Evolutionary conservation across 1,140 invertebrate species (phyloP).

Genomic region (Anastrepha obliqua): DNA sequence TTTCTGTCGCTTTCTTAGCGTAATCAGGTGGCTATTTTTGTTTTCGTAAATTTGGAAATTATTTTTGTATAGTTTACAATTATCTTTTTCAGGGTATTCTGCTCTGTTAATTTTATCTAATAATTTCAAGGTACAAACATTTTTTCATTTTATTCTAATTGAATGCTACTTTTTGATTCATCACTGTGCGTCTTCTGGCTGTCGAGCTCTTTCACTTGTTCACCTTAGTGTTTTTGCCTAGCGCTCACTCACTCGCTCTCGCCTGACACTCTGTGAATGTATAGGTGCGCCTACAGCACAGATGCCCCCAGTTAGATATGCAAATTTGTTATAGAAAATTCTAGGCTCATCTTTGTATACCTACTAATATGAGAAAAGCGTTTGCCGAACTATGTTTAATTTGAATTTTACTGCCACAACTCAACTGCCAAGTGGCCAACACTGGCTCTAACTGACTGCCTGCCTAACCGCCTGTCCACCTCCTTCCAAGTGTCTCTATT

Average conservation of each 20-base stretch:
- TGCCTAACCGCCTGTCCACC: not conserved
- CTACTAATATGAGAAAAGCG: not conserved
- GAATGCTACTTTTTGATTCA: not conserved
- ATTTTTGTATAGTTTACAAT: no score
- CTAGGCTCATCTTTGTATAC: not conserved
- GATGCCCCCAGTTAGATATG: constrained; percentile 30
- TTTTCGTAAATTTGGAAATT: no score
- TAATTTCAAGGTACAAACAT: no score
- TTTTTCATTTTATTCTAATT: no score
- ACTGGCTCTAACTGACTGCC: not conserved
- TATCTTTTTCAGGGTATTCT: no score
- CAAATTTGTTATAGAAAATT: constrained; percentile 40
- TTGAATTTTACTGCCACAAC: constrained; percentile 41
- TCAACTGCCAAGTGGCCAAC: not conserved
- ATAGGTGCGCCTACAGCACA: not conserved
- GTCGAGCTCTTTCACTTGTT: not conserved
- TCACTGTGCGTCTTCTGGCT: not conserved
- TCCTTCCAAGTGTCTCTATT: no score
- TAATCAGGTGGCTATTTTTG: no score
- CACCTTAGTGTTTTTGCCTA: not conserved
- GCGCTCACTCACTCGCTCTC: not conserved
- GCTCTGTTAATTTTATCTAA: no score
- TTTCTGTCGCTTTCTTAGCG: no score
- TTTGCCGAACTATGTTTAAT: constrained; percentile 8
- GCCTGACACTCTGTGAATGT: not conserved